Evolutionary conservation across 2,797 vertebrate genomes (phyloP).

Genomic region (Poecile montanus): DNA sequence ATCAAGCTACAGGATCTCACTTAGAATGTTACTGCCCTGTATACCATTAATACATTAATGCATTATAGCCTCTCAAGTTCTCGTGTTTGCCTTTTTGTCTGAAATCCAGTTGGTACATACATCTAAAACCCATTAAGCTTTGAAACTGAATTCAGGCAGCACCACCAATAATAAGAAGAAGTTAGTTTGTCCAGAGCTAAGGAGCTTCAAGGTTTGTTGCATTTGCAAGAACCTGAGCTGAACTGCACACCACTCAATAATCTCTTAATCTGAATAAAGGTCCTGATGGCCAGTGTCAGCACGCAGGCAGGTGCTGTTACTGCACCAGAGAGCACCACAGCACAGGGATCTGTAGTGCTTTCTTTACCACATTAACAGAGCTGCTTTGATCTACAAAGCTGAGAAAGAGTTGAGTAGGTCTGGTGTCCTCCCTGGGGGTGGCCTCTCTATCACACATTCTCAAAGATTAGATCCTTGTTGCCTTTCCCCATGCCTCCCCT

Average conservation of each 20-base stretch:
- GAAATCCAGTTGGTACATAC: not conserved
- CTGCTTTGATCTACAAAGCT: not conserved
- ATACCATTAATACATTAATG: not conserved
- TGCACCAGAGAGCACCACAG: not conserved
- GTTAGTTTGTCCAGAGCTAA: not conserved
- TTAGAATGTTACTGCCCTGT: not conserved
- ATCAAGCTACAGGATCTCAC: not conserved
- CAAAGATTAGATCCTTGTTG: not conserved
- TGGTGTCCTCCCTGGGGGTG: not conserved
- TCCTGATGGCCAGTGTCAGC: not conserved
- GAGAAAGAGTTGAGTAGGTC: not conserved
- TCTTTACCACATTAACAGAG: not conserved
- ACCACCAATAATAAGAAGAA: not conserved
- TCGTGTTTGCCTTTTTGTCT: not conserved
- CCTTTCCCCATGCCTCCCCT: fast-evolving
- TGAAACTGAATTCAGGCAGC: not conserved
- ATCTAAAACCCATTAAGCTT: not conserved
- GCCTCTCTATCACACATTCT: not conserved
- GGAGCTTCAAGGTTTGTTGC: not conserved
- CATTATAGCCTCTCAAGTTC: not conserved
- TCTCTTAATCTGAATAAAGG: not conserved
- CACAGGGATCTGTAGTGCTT: too few relatives aligned
- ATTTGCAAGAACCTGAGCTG: not conserved
- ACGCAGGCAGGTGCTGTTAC: fast-evolving
- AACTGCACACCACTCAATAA: not conserved